Evolutionary conservation across 2,888 invertebrate genomes (phyloP), one percentile per base, ranked within the genome.

Genomic region (Melipona beecheii): DNA sequence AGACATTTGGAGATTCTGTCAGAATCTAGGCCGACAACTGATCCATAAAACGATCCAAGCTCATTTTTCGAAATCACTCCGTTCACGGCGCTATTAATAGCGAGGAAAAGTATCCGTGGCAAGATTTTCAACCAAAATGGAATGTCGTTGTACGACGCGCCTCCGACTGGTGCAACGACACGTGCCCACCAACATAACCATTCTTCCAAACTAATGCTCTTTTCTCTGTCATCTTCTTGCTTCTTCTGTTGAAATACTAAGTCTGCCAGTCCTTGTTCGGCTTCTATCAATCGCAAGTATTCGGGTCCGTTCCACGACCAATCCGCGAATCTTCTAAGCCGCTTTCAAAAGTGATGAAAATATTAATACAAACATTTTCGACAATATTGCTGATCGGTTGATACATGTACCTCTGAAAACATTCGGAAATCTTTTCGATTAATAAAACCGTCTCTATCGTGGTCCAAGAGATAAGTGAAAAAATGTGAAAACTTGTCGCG

Each of bases 71-170:
- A 96, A 85, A 97, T 96, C 82, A 95, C 95, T n/a, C 97, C 97
- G 43, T 95, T 95, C 85, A 96, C 97, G 96, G 93, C 87, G 89
- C 93, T 86, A 71, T 83, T 91, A 75, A 89, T 90, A 27, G 87
- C 86, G 71, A 85, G 87, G 71, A 91, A 90, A 56, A 90, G 84
- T 52, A 87, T 85, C 52, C 74, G 81, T 91, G 97, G 96, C 86
- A 97, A 95, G 92, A 97, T 97, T 92, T 97, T 97, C 65, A 97
- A 94, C 95, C 97, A 97, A n/a, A 97, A 95, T 0, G 97, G 97
- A 83, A 97, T 95, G 88, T 97, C 96, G 0, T 95, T 94, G 91
- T 97, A 95, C 83, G 95, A 95, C 86, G 94, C 95, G 62, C 95
- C 95, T 17, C 94, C 93, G 15, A 82, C 69, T 1, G 91, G 91